A percentile compares a stretch with the other conserved stretches of the same genome.
These are phyloP conservation scores for Diprion similis DNA, from an alignment of 1,140 invertebrate genomes.

Conservation along the genomic window DNA sequence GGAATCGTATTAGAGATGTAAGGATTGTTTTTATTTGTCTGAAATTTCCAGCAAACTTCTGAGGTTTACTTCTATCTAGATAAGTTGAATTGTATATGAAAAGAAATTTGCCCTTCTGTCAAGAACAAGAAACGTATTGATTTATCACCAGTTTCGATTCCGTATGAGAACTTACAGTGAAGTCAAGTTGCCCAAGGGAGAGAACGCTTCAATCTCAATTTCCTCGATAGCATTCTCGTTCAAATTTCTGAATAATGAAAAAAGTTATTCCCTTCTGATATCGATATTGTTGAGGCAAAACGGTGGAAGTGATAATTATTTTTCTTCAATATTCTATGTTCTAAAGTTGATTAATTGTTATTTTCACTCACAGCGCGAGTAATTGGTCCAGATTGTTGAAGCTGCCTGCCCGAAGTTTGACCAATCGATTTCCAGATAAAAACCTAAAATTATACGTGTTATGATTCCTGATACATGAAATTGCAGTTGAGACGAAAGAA, in stretches of 20 bases:
- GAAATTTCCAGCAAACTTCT: too few relatives aligned
- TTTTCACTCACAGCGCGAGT: conserved; percentile 51
- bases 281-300: background rate
- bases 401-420: conserved; percentile 39
- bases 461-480: background rate
- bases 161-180: conserved; percentile 46
- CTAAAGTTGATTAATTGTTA: conserved; percentile 7
- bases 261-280: conserved; percentile 9
- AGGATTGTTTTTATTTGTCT: too few relatives aligned
- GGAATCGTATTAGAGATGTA: too few relatives aligned
- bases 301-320: too few relatives aligned
- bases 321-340: too few relatives aligned
- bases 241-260: conserved; percentile 36
- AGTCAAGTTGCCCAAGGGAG: conserved; percentile 39
- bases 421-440: conserved; percentile 51
- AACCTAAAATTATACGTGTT: conserved; percentile 42
- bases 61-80: too few relatives aligned
- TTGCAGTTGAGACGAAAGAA: too few relatives aligned
- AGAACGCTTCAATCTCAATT: conserved; percentile 42
- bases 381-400: conserved; percentile 51
- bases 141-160: too few relatives aligned
- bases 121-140: too few relatives aligned
- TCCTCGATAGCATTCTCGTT: conserved; percentile 46
- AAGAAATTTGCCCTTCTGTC: too few relatives aligned
- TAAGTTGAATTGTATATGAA: too few relatives aligned